Evolutionary conservation across 1,140 invertebrate species (phyloP).

Genomic region (Limonius californicus): DNA sequence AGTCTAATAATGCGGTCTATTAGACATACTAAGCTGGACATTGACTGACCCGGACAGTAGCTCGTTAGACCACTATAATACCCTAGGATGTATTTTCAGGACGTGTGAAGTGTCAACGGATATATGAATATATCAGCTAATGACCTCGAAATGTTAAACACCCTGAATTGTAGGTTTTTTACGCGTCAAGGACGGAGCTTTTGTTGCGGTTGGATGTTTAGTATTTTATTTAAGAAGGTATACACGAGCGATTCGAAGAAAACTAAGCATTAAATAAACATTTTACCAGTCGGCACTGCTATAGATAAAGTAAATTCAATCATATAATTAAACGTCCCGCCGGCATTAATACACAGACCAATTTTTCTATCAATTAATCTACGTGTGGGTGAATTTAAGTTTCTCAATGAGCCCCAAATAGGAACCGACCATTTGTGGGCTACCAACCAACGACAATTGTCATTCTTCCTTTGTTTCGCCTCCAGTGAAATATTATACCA

Average conservation of each 20-base stretch:
- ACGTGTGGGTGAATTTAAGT: conserved; percentile 16
- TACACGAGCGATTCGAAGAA: no score
- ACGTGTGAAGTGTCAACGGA: conserved; percentile 3
- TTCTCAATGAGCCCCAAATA: conserved; percentile 4
- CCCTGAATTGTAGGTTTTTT: not conserved
- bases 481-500: no score
- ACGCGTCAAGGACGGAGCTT: no score
- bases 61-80: conserved; percentile 1
- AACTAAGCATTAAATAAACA: no score
- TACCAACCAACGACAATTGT: not conserved
- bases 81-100: not conserved
- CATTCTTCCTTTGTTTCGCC: not conserved
- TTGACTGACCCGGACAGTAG: conserved; percentile 1
- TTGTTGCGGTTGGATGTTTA: no score
- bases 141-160: not conserved
- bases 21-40: conserved; percentile 7
- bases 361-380: conserved; percentile 15
- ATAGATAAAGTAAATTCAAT: not conserved
- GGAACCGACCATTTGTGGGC: conserved; percentile 10
- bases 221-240: no score
- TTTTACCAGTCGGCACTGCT: not conserved
- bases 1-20: conserved; percentile 4
- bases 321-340: not conserved
- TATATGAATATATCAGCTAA: not conserved
- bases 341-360: not conserved